Evolutionary conservation across 2,888 invertebrate species (phyloP).

Genomic region (Toxonevra muliebris): DNA sequence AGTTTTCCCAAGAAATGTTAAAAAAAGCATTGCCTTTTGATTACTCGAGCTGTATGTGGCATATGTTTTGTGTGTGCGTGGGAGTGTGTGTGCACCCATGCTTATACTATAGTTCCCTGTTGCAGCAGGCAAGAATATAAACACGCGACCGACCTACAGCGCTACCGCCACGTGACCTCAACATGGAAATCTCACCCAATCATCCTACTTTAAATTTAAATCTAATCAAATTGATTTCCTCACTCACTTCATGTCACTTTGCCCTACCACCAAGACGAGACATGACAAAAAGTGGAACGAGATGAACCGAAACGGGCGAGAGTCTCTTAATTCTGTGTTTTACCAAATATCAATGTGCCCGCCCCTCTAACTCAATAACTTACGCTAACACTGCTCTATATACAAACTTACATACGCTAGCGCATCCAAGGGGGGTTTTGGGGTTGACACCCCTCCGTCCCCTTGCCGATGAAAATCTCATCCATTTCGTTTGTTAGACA

Average conservation of each 20-base stretch:
- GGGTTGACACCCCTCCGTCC: too few relatives aligned
- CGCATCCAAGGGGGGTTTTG: conserved; percentile 30
- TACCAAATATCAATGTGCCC: conserved; percentile 32
- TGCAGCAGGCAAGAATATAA: neutral
- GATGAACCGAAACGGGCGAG: neutral
- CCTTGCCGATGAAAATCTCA: too few relatives aligned
- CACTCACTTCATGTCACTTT: conserved; percentile 2
- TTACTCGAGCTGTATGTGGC: too few relatives aligned
- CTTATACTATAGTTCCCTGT: conserved; percentile 17
- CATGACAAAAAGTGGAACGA: neutral
- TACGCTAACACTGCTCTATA: conserved; percentile 10
- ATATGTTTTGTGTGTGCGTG: too few relatives aligned
- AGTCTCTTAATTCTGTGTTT: conserved; percentile 40
- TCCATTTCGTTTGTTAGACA: too few relatives aligned
- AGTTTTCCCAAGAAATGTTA: too few relatives aligned
- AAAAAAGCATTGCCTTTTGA: too few relatives aligned
- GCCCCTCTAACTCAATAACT: conserved; percentile 29
- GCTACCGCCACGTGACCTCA: conserved; percentile 46
- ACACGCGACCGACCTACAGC: conserved; percentile 13
- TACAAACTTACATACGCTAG: neutral
- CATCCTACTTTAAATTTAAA: conserved; percentile 62
- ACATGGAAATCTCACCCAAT: conserved; percentile 54
- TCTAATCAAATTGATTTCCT: conserved; percentile 63
- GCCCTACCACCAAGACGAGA: conserved; percentile 16
- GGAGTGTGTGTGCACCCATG: too few relatives aligned